A percentile compares a stretch with the other conserved stretches of the same genome.
phyloP scores from a whole-genome alignment of 2,888 invertebrate genomes.

The Catocala sponsa region DNA sequence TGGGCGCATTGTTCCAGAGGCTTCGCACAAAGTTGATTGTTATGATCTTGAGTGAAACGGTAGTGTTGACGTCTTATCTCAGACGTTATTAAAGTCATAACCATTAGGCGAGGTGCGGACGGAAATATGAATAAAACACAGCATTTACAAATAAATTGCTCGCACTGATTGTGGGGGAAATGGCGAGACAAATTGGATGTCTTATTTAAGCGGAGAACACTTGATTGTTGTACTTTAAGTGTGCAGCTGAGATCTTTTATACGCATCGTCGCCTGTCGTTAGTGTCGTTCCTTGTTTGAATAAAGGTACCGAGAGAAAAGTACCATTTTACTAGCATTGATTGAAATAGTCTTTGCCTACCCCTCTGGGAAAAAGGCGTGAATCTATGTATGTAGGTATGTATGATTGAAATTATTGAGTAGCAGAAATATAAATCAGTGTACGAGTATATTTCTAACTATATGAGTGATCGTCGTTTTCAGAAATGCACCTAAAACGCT shows the following conservation, averaged over 20 bases:
- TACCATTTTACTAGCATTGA: too few species aligned
- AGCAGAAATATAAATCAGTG: neutral
- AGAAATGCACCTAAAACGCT: too few species aligned
- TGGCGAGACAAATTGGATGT: constrained; percentile 45
- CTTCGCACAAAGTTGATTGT: too few species aligned
- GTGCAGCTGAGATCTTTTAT: neutral
- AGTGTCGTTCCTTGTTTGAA: neutral
- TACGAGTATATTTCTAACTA: neutral
- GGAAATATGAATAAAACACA: constrained; percentile 47
- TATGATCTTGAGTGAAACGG: neutral
- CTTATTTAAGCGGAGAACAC: constrained; percentile 39
- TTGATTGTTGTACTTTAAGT: constrained; percentile 23
- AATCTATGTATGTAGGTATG: too few species aligned
- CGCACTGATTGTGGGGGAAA: constrained; percentile 39
- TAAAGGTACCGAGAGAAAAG: neutral
- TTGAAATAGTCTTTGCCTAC: too few species aligned
- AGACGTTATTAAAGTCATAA: constrained; percentile 37
- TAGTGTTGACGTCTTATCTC: constrained; percentile 2
- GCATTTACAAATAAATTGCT: constrained; percentile 47
- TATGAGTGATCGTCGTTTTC: too few species aligned
- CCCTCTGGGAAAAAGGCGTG: too few species aligned
- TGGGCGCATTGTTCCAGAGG: too few species aligned
- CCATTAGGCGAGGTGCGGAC: constrained; percentile 25
- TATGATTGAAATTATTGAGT: too few species aligned
- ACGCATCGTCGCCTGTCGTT: neutral